Evolutionary conservation across 1,140 invertebrate species (phyloP).

Genomic region (Drosophila takahashii): DNA sequence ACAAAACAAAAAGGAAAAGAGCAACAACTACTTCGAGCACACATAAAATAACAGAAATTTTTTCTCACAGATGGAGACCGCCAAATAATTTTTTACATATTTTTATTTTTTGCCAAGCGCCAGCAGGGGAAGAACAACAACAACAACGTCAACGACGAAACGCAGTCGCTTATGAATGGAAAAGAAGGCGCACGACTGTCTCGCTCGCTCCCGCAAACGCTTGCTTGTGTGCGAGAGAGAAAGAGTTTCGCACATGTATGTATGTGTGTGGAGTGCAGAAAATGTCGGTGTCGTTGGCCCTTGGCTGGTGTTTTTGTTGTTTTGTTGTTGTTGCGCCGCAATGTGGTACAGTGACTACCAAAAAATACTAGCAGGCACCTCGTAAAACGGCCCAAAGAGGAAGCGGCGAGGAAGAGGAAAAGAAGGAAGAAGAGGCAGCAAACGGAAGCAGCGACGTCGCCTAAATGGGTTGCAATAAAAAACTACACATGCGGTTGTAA

Average conservation of each 20-base stretch:
- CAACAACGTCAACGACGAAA: constrained; percentile 33
- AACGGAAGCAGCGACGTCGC: constrained; percentile 23
- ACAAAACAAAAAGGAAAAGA: constrained; percentile 14
- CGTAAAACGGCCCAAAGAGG: constrained; percentile 58
- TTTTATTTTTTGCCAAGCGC: constrained; percentile 32
- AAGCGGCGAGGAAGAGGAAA: constrained; percentile 3
- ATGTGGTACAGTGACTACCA: constrained; percentile 80
- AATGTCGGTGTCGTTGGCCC: constrained; percentile 70
- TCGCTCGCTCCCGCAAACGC: constrained; percentile 18
- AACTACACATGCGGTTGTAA: constrained; percentile 75
- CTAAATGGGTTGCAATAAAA: constrained; percentile 70
- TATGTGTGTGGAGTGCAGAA: constrained; percentile 27
- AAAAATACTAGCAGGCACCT: constrained; percentile 71
- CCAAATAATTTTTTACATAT: background rate
- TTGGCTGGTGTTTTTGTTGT: constrained; percentile 53
- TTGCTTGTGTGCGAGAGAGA: constrained; percentile 2
- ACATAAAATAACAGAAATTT: constrained; percentile 28
- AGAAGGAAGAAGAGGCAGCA: constrained; percentile 7
- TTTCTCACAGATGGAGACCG: constrained; percentile 20
- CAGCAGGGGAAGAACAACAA: constrained; percentile 27
- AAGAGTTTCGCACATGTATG: constrained; percentile 18
- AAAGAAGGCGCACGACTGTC: constrained; percentile 36
- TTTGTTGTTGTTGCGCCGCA: constrained; percentile 55
- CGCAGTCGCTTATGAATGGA: constrained; percentile 58
- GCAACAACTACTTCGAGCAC: constrained; percentile 9